These are phyloP conservation scores for Neostethus bicornis DNA, from an alignment of 2,797 vertebrate species.

Conservation along the genomic window DNA sequence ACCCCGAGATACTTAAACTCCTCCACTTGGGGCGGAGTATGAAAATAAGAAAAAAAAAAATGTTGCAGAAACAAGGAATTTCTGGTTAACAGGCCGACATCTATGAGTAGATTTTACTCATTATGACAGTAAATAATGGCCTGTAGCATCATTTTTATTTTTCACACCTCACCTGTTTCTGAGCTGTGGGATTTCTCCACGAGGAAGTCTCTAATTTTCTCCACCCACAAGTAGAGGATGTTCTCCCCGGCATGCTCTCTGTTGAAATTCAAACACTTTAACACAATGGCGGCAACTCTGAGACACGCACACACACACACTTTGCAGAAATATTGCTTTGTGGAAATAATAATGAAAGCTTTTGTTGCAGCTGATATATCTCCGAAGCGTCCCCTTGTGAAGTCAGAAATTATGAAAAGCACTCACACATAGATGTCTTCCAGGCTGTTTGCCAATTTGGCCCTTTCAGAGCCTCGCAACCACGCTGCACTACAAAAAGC, in stretches of 20 bases:
- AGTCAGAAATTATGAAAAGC: conserved; percentile 53
- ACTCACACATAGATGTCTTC: conserved; percentile 96
- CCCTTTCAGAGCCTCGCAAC: conserved; percentile 87
- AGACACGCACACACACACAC: conserved; percentile 6
- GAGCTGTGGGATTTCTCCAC: conserved; percentile 83
- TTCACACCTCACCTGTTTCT: conserved; percentile 83
- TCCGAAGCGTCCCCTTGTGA: conserved; percentile 18
- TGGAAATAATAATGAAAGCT: conserved; percentile 33
- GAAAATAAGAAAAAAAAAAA: neutral
- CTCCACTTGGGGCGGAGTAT: neutral
- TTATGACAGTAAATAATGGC: conserved; percentile 3
- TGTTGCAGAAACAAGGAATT: neutral
- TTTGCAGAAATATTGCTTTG: conserved; percentile 1
- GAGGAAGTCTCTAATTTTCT: conserved; percentile 91
- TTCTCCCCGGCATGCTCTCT: conserved; percentile 92
- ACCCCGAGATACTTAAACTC: no score
- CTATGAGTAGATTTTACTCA: neutral
- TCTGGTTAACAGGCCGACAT: conserved; percentile 5
- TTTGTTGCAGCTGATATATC: conserved; percentile 41
- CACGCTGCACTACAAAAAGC: conserved; percentile 88
- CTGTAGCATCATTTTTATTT: conserved; percentile 27
- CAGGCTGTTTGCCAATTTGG: conserved; percentile 86
- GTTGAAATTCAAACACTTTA: conserved; percentile 57
- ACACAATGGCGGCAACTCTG: conserved; percentile 8
- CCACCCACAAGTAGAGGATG: conserved; percentile 96